A percentile compares a stretch with the other conserved stretches of the same genome.
phyloP scores from a whole-genome alignment of 2,113 vertebrate genomes.

The Patagioenas fasciata region DNA sequence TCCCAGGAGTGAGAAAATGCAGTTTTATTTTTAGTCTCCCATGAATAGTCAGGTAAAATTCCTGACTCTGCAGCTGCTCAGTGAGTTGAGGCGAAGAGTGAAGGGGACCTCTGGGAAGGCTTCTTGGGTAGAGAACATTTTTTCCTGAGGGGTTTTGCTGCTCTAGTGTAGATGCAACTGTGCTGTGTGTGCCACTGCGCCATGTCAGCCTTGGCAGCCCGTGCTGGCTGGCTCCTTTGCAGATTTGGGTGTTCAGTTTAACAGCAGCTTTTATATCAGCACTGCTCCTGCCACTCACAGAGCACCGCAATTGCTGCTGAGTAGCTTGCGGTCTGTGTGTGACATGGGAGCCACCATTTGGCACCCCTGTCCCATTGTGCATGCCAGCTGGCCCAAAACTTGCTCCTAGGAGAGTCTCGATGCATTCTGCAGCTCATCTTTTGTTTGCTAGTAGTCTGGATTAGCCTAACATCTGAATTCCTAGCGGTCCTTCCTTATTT shows the following conservation, averaged over 20 bases:
- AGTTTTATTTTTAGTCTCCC: neutral
- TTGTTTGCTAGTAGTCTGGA: neutral
- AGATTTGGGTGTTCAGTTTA: neutral
- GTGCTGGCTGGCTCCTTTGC: neutral
- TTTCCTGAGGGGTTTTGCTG: neutral
- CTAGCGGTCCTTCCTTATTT: rapidly evolving
- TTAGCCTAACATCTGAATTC: neutral
- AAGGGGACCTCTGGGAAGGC: neutral
- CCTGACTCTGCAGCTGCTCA: neutral
- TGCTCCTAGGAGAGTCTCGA: rapidly evolving
- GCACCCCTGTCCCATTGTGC: rapidly evolving
- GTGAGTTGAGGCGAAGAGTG: neutral
- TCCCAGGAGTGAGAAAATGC: neutral
- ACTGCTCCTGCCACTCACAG: neutral
- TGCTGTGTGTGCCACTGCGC: neutral
- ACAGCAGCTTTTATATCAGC: neutral
- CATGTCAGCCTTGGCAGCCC: neutral
- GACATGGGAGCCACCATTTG: neutral
- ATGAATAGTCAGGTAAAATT: neutral
- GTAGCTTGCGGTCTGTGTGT: neutral
- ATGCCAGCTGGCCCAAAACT: neutral
- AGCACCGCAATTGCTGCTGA: neutral
- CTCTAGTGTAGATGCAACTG: neutral
- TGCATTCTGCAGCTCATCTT: neutral
- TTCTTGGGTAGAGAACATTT: neutral